phyloP scores from a whole-genome alignment of 1,140 invertebrate species.

The Musca domestica region DNA sequence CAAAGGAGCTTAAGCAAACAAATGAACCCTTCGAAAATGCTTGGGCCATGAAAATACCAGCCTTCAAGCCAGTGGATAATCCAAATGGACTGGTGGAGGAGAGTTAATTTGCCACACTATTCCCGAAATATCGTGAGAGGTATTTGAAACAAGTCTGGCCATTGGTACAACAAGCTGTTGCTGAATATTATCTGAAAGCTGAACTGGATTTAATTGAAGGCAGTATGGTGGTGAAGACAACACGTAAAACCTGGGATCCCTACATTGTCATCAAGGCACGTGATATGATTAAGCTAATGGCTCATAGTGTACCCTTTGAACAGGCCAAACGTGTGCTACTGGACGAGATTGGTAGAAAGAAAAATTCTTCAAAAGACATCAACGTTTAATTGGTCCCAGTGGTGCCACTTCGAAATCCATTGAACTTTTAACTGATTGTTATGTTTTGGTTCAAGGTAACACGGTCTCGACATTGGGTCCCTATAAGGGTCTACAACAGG shows the following conservation, averaged over 20 bases:
- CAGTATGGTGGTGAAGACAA: slow-evolving; percentile 91
- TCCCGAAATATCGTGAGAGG: slow-evolving; percentile 86
- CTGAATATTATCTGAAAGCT: slow-evolving; percentile 76
- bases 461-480: slow-evolving; percentile 95
- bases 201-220: slow-evolving; percentile 95
- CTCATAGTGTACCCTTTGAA: slow-evolving; percentile 95
- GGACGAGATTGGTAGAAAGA: slow-evolving; percentile 92
- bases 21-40: slow-evolving; percentile 75
- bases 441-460: slow-evolving; percentile 80
- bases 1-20: slow-evolving; percentile 30
- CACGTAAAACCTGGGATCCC: slow-evolving; percentile 98
- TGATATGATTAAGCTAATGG: slow-evolving; percentile 93
- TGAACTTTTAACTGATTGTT: too few relatives aligned
- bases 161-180: slow-evolving; percentile 82
- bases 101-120: slow-evolving; percentile 69
- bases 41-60: slow-evolving; percentile 86
- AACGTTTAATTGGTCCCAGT: slow-evolving; percentile 93
- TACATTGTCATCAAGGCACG: slow-evolving; percentile 96
- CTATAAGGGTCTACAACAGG: slow-evolving; percentile 90
- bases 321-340: slow-evolving; percentile 82
- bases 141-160: slow-evolving; percentile 97
- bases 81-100: slow-evolving; percentile 75
- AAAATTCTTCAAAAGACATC: slow-evolving; percentile 93
- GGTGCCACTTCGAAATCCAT: too few relatives aligned
- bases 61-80: slow-evolving; percentile 89